A percentile compares a stretch with the other conserved stretches of the same genome.
phyloP scores from a whole-genome alignment of 2,888 invertebrate species.

The Apomyelois bistriatella region DNA sequence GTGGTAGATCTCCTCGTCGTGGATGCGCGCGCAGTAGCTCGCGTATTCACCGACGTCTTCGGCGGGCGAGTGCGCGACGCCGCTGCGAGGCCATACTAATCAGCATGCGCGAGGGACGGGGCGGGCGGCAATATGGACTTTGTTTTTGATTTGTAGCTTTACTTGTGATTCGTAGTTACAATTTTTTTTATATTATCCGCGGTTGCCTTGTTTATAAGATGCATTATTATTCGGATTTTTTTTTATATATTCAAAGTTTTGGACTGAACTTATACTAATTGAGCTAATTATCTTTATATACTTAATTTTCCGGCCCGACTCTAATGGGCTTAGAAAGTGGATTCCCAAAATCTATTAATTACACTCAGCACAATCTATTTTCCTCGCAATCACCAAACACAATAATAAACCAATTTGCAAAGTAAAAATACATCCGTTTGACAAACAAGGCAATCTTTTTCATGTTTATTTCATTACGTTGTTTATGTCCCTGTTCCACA shows the following conservation, averaged over 20 bases:
- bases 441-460: not conserved
- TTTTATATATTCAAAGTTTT: too few relatives aligned
- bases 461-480: not conserved
- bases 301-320: too few relatives aligned
- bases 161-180: not conserved
- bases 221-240: too few relatives aligned
- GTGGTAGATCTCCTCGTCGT: slow-evolving; percentile 96
- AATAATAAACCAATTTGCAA: not conserved
- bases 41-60: slow-evolving; percentile 82
- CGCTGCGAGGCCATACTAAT: slow-evolving; percentile 49
- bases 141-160: not conserved
- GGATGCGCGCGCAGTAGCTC: slow-evolving; percentile 85
- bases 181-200: too few relatives aligned
- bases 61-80: slow-evolving; percentile 44
- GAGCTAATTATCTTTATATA: too few relatives aligned
- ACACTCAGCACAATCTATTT: too few relatives aligned
- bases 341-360: not conserved
- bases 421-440: not conserved
- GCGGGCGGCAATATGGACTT: not conserved
- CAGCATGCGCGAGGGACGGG: slow-evolving; percentile 18
- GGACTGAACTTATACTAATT: too few relatives aligned
- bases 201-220: too few relatives aligned
- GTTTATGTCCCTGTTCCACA: not conserved
- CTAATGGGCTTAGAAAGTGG: too few relatives aligned
- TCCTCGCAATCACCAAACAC: not conserved